Evolutionary conservation across 1,140 invertebrate genomes (phyloP).

Genomic region (Trichogramma pretiosum): DNA sequence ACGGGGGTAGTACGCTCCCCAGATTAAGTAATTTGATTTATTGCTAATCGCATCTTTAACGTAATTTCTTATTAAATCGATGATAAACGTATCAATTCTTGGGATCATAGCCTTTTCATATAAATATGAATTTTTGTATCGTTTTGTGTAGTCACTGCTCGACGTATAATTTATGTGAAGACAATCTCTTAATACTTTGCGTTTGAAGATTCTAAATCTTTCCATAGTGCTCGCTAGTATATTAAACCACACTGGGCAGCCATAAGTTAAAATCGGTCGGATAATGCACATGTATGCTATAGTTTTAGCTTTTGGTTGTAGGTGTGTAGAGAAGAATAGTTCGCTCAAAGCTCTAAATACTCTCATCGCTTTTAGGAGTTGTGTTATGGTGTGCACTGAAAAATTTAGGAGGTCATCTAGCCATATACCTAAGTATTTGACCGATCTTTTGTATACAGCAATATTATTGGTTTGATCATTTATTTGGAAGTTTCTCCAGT

Average conservation of each 20-base stretch:
- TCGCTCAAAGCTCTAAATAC: not conserved
- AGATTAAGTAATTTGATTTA: not conserved
- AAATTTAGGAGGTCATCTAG: conserved; percentile 2
- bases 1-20: no score
- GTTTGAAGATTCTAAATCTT: conserved; percentile 16
- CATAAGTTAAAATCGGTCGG: conserved; percentile 17
- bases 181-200: conserved; percentile 13
- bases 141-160: conserved; percentile 9
- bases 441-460: not conserved
- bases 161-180: conserved; percentile 2
- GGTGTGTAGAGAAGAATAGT: conserved; percentile 9
- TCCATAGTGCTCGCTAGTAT: conserved; percentile 13
- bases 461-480: not conserved
- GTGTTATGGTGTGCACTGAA: not conserved
- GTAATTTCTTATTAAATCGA: not conserved
- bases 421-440: conserved; percentile 10
- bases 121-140: conserved; percentile 3
- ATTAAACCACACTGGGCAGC: conserved; percentile 18
- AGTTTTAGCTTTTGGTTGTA: conserved; percentile 15
- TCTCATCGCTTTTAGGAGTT: conserved; percentile 9
- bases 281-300: conserved; percentile 19
- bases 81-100: conserved; percentile 20
- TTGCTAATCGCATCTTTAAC: not conserved
- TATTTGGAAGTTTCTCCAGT: conserved; percentile 2
- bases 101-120: conserved; percentile 2